A percentile compares a stretch with the other conserved stretches of the same genome.
phyloP scores from a whole-genome alignment of 2,888 invertebrate species.

The Saturnia japonica region DNA sequence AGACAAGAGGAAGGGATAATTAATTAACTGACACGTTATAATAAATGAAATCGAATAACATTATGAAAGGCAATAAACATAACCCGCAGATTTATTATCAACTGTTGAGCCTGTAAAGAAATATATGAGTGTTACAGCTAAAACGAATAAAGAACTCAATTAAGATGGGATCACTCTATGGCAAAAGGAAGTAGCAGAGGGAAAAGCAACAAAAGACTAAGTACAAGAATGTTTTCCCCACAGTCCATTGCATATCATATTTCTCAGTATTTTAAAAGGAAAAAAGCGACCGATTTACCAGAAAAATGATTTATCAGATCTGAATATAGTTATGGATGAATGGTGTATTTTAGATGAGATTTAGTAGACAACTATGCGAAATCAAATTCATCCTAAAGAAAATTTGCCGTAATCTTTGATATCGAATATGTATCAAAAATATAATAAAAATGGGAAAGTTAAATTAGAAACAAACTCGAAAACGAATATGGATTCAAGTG shows the following conservation, averaged over 20 bases:
- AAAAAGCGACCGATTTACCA: not conserved
- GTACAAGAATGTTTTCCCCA: not conserved
- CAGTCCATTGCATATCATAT: too few relatives aligned
- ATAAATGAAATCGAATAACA: not conserved
- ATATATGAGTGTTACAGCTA: too few relatives aligned
- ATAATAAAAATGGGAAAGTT: not conserved
- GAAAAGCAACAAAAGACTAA: not conserved
- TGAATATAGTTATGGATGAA: not conserved
- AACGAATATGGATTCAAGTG: slow-evolving; percentile 47
- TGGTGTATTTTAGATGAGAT: not conserved
- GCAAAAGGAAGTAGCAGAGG: not conserved
- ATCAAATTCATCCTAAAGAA: not conserved
- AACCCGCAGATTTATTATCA: too few relatives aligned
- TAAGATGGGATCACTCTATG: not conserved
- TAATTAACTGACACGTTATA: not conserved
- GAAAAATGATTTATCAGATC: not conserved
- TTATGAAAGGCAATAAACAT: too few relatives aligned
- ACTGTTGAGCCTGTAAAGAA: not conserved
- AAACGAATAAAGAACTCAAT: not conserved
- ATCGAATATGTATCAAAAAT: not conserved
- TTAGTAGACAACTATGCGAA: not conserved
- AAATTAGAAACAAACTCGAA: slow-evolving; percentile 44
- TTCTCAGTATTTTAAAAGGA: not conserved
- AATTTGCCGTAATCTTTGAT: not conserved
- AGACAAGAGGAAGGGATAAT: not conserved